Evolutionary conservation across 1,140 invertebrate genomes (phyloP).

Genomic region (Gonioctena quinquepunctata): DNA sequence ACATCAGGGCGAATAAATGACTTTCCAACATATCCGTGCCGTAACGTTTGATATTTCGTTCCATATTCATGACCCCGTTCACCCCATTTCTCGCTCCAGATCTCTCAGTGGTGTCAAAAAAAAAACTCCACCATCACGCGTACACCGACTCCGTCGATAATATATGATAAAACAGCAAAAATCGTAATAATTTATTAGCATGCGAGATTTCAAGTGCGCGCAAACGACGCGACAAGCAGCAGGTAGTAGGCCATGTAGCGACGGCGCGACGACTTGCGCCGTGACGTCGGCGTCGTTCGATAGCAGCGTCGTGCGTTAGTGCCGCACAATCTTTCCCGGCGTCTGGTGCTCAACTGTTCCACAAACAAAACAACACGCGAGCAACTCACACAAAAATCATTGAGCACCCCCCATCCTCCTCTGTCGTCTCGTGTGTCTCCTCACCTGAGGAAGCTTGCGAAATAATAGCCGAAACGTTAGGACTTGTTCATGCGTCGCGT

Average conservation of each 20-base stretch:
- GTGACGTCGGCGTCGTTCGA: conserved; percentile 54
- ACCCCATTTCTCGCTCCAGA: not conserved
- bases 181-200: conserved; percentile 41
- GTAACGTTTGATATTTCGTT: too few species aligned
- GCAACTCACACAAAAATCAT: conserved; percentile 12
- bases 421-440: not conserved
- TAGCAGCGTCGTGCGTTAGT: conserved; percentile 51
- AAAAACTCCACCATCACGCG: too few species aligned
- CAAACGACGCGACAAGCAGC: conserved; percentile 44
- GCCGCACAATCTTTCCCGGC: conserved; percentile 53
- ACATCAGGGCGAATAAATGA: too few species aligned
- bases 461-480: not conserved
- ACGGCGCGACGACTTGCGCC: conserved; percentile 47
- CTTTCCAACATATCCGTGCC: too few species aligned
- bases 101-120: not conserved
- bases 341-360: conserved; percentile 50
- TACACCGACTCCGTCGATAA: conserved; percentile 9
- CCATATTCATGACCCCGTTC: not conserved
- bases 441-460: not conserved
- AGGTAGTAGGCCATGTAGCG: conserved; percentile 48
- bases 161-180: conserved; percentile 39
- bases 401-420: not conserved
- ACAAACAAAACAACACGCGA: conserved; percentile 43
- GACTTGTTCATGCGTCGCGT: not conserved
- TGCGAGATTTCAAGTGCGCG: conserved; percentile 27